Percentiles rank a stretch among this genome's conserved stretches.
Conservation (phyloP, 2,113 vertebrate species). For the Elephas maximus region DNA sequence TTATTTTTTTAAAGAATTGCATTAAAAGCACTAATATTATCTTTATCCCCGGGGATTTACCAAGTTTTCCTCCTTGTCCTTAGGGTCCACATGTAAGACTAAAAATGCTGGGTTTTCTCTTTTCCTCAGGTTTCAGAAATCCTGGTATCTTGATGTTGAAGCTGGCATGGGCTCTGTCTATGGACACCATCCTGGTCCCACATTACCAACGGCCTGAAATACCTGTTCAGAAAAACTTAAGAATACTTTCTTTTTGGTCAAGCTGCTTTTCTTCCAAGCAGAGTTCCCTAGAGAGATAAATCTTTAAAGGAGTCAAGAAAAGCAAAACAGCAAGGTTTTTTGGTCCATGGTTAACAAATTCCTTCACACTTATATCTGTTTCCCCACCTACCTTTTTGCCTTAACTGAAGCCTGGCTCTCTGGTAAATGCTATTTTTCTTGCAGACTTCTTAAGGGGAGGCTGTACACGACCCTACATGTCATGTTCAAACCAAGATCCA, state of each 20-base stretch:
- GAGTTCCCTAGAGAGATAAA: neutral
- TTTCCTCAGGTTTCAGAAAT: neutral
- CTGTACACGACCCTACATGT: neutral
- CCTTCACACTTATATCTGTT: neutral
- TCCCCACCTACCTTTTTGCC: neutral
- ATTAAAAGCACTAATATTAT: neutral
- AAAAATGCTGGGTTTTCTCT: neutral
- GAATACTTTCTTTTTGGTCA: neutral
- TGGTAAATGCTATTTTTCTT: neutral
- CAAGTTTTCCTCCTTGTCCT: neutral
- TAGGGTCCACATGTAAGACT: neutral
- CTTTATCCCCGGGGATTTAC: neutral
- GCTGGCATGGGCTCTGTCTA: rapidly evolving
- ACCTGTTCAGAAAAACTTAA: neutral
- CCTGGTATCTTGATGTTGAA: neutral
- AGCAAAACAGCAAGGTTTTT: neutral
- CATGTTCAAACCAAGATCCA: neutral
- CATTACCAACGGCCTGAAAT: neutral
- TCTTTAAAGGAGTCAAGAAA: neutral
- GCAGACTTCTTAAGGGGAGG: neutral
- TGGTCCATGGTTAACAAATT: neutral
- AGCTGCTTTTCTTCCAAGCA: neutral
- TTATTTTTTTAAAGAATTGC: neutral
- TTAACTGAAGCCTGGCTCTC: neutral
- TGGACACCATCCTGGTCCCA: neutral